Conservation (phyloP, 1,140 invertebrate genomes). For the Penaeus japonicus region DNA sequence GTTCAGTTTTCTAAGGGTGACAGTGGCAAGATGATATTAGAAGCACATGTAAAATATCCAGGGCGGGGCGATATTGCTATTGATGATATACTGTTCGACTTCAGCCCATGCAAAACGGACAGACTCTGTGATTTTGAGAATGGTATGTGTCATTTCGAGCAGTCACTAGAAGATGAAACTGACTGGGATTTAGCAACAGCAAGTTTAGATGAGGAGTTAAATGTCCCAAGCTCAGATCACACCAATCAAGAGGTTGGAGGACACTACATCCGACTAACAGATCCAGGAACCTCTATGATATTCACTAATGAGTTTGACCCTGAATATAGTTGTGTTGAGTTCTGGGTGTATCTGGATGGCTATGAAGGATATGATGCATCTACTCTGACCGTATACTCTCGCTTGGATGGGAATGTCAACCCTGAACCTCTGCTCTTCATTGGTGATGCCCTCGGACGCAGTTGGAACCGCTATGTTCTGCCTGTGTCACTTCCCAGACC, state of each 20-base stretch:
- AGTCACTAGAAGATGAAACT: constrained; percentile 27
- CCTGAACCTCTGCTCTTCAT: background rate
- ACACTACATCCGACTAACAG: constrained; percentile 27
- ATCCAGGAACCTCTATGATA: constrained; percentile 1
- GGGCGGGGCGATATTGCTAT: constrained; percentile 39
- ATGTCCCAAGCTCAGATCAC: constrained; percentile 31
- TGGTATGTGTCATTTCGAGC: constrained; percentile 39
- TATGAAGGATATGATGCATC: background rate
- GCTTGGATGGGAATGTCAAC: background rate
- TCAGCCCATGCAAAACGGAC: background rate
- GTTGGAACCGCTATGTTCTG: constrained; percentile 29
- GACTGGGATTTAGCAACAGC: constrained; percentile 35
- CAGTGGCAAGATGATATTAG: background rate
- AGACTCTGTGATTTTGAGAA: constrained; percentile 44
- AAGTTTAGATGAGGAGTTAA: background rate
- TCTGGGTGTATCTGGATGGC: constrained; percentile 41
- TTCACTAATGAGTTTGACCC: constrained; percentile 38
- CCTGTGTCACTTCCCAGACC: background rate
- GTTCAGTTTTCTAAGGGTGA: constrained; percentile 8
- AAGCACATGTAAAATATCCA: background rate
- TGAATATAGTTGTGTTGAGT: constrained; percentile 43
- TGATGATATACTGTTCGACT: constrained; percentile 40
- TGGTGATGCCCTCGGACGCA: background rate
- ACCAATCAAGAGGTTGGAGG: constrained; percentile 28
- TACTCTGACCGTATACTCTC: constrained; percentile 16